Evolutionary conservation across 2,113 vertebrate species (phyloP), one percentile per base, ranked within the genome.

Genomic region (Elgaria multicarinata): DNA sequence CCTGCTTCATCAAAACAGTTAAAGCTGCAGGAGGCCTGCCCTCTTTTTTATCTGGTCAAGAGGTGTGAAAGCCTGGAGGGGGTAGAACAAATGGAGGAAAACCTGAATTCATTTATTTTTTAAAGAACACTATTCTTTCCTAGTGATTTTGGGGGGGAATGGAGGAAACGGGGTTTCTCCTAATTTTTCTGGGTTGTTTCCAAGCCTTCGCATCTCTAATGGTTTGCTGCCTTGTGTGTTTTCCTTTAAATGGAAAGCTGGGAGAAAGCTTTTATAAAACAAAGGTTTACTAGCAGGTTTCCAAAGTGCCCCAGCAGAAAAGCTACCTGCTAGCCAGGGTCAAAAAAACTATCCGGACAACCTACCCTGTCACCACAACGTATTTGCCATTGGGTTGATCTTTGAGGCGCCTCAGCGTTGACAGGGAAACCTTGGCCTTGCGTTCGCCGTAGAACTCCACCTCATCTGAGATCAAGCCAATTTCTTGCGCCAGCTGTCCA

Each of bases 351-450:
- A 50, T 1, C 2, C 24, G 66, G 33, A 20, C 18, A 76, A 66
- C 97, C 8, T 97, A 99, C 99, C 99, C 99, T 22, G 99, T 99
- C 72, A 99, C 98, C 16, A 99, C 99, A 3, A 99, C 94, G 0
- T 99, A 99, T 99, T 98, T 99, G 85, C 99, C 99, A 53, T 99
- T 98, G 3, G 97, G 96, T 77, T 97, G 98, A 13, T 96, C 94
- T 93, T 97, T 97, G 92, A 99, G 97, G 6, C 99, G 98, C 4
- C 98, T 96, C 31, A 98, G 95, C 3, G 95, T 94, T 0, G 96
- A 97, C 83, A 99, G 98, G 50, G 98, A 97, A 69, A 99, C 97
- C 86, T 99, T 99, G 91, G 99, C 99, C 93, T 99, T 99, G 14
- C 98, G 98, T 44, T 98, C 98, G n/a, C 99, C 99, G 0, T 98